Conservation (phyloP, 2,797 vertebrate species). For the Gobio occitaniae region DNA sequence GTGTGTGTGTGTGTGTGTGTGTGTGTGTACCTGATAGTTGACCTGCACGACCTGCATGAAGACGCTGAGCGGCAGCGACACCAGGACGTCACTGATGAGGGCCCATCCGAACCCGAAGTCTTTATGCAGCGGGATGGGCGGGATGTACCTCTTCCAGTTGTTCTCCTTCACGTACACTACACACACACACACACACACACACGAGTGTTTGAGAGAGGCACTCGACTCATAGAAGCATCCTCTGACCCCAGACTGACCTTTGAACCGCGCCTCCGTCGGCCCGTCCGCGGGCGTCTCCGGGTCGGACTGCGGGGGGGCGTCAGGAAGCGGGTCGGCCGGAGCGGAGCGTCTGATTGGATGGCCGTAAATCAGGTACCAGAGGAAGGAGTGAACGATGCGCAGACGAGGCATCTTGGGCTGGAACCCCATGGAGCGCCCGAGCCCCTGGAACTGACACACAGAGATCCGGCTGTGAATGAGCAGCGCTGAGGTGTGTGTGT, state of each 20-base stretch:
- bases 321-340: background rate
- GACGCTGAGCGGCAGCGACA: constrained; percentile 91
- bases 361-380: constrained; percentile 92
- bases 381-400: constrained; percentile 85
- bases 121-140: constrained; percentile 83
- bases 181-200: background rate
- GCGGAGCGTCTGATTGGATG: constrained; percentile 73
- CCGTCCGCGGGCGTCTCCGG: background rate
- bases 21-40: constrained; percentile 86
- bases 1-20: background rate
- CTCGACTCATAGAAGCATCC: background rate
- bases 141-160: constrained; percentile 87
- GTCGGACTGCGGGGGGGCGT: background rate
- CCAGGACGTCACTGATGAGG: constrained; percentile 88
- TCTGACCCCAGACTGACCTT: constrained; percentile 9
- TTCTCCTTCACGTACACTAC: constrained; percentile 86
- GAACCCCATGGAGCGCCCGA: constrained; percentile 88
- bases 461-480: background rate
- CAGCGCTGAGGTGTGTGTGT: background rate
- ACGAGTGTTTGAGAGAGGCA: background rate
- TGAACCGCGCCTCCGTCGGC: background rate
- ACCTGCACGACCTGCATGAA: constrained; percentile 92
- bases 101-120: constrained; percentile 89
- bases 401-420: constrained; percentile 97
- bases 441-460: constrained; percentile 83